Percentiles rank a stretch among this genome's conserved stretches.
phyloP scores from a whole-genome alignment of 2,113 vertebrate species.

The Epinephelus lanceolatus region DNA sequence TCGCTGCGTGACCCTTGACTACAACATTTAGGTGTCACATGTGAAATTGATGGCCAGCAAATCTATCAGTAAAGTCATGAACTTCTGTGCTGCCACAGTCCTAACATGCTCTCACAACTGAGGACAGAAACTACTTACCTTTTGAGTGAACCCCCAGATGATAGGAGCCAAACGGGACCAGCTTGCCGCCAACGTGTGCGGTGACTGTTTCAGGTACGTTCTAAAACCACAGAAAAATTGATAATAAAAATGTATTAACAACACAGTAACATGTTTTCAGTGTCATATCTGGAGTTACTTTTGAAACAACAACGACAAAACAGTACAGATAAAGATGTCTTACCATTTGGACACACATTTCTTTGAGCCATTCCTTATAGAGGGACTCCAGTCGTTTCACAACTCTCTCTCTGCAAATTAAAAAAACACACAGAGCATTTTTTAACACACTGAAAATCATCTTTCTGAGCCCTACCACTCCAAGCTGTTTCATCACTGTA shows the following conservation, averaged over 20 bases:
- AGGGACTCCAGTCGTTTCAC: conserved; percentile 81
- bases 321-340: neutral
- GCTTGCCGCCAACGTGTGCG: conserved; percentile 92
- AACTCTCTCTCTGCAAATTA: conserved; percentile 88
- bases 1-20: too few species aligned
- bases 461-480: too few species aligned
- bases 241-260: neutral
- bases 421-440: conserved; percentile 15
- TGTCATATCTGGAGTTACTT: neutral
- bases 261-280: neutral
- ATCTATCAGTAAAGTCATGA: too few species aligned
- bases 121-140: conserved; percentile 80
- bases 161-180: conserved; percentile 95
- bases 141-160: conserved; percentile 93
- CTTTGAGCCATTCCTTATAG: conserved; percentile 88
- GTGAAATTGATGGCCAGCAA: too few species aligned
- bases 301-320: neutral
- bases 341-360: conserved; percentile 93
- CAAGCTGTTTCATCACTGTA: too few species aligned
- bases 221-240: conserved; percentile 62
- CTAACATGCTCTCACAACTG: neutral
- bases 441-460: too few species aligned
- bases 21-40: too few species aligned
- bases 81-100: neutral
- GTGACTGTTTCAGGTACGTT: conserved; percentile 91